These are phyloP conservation scores for Holotrichia oblita DNA, from an alignment of 1,140 invertebrate species.

Conservation along the genomic window DNA sequence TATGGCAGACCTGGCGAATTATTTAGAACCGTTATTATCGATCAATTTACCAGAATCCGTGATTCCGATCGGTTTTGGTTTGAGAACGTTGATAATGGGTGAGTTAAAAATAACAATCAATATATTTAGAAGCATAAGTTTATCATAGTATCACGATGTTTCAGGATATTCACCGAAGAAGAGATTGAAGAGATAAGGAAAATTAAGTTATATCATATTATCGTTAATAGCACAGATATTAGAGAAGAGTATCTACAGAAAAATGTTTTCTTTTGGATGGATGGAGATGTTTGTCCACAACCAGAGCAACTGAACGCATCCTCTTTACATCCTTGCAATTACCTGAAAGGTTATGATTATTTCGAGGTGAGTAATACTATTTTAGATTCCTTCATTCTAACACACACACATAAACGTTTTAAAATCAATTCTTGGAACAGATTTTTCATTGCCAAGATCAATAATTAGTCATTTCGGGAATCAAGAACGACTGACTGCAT, in stretches of 20 bases:
- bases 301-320: slow-evolving; percentile 89
- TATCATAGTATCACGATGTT: slow-evolving; percentile 44
- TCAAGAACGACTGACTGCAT: background rate
- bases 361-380: slow-evolving; percentile 72
- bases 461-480: too few relatives aligned
- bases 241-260: slow-evolving; percentile 79
- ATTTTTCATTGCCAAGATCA: too few relatives aligned
- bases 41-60: slow-evolving; percentile 92
- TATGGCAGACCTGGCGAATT: slow-evolving; percentile 89
- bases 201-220: slow-evolving; percentile 87
- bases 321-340: slow-evolving; percentile 86
- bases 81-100: slow-evolving; percentile 93
- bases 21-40: slow-evolving; percentile 89
- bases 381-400: too few relatives aligned
- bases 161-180: slow-evolving; percentile 84
- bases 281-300: slow-evolving; percentile 91
- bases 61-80: slow-evolving; percentile 99
- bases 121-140: slow-evolving; percentile 20
- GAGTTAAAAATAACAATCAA: slow-evolving; percentile 56
- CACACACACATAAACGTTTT: too few relatives aligned
- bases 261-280: slow-evolving; percentile 87
- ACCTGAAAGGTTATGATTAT: slow-evolving; percentile 93
- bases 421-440: too few relatives aligned
- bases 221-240: slow-evolving; percentile 87
- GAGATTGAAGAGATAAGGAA: slow-evolving; percentile 87